These are phyloP conservation scores for Eristalis intricaria DNA, from an alignment of 2,888 invertebrate genomes.

Conservation along the genomic window DNA sequence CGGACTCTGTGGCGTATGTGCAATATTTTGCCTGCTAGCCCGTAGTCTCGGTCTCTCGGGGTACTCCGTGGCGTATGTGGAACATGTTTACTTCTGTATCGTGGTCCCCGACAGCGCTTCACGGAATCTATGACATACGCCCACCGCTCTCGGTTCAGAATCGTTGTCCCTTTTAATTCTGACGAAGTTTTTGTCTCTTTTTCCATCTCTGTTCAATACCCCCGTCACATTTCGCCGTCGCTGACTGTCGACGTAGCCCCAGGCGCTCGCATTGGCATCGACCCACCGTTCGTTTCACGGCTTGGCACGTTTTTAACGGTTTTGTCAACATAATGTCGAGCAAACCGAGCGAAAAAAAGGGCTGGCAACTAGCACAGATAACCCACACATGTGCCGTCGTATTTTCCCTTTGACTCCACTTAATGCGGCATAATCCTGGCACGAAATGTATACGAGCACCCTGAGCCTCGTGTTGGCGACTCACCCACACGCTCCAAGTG, in stretches of 20 bases:
- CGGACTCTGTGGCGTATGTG: no score
- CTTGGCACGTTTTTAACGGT: conserved; percentile 31
- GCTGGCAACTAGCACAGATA: conserved; percentile 16
- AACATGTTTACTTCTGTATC: no score
- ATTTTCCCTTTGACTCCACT: conserved; percentile 45
- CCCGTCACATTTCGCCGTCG: not conserved
- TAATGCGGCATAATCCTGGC: conserved; percentile 62
- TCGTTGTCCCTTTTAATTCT: no score
- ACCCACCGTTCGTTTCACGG: no score
- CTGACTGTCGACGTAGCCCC: not conserved
- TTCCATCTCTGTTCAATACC: no score
- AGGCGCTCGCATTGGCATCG: not conserved
- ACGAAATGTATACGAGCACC: conserved; percentile 36
- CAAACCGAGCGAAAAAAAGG: conserved; percentile 23
- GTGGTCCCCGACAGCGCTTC: no score
- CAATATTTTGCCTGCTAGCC: no score
- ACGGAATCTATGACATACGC: no score
- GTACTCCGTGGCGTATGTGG: no score
- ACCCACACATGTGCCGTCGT: conserved; percentile 30
- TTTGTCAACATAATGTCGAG: conserved; percentile 40
- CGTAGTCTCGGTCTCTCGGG: no score
- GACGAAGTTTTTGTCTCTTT: no score
- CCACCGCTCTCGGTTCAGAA: no score
- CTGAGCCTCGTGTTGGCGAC: conserved; percentile 9
- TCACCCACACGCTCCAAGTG: conserved; percentile 12